phyloP scores from a whole-genome alignment of 2,797 vertebrate genomes.

The Cetoscarus ocellatus region DNA sequence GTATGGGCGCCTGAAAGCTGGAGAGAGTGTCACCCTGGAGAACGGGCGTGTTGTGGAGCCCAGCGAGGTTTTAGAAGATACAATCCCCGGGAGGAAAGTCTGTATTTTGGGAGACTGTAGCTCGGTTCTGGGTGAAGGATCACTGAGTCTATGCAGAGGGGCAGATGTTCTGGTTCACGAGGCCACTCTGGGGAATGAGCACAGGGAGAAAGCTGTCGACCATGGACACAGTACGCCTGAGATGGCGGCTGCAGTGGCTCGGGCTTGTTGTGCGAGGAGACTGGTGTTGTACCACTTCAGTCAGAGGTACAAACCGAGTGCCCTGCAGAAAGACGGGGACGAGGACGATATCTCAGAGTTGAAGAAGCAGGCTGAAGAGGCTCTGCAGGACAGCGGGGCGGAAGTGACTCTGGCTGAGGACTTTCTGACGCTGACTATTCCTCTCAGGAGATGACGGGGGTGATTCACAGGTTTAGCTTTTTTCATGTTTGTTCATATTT shows the following conservation, averaged over 20 bases:
- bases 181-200: constrained; percentile 89
- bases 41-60: constrained; percentile 81
- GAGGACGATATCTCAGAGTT: constrained; percentile 82
- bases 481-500: too few species aligned
- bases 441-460: constrained; percentile 70
- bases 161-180: constrained; percentile 93
- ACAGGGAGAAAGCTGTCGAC: constrained; percentile 87
- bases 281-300: constrained; percentile 94
- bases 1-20: constrained; percentile 91
- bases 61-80: constrained; percentile 85
- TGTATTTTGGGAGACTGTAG: constrained; percentile 94
- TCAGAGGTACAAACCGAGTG: constrained; percentile 89
- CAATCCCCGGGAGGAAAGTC: constrained; percentile 89
- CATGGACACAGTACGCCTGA: constrained; percentile 92
- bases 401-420: constrained; percentile 92
- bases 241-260: constrained; percentile 87
- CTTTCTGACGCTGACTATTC: constrained; percentile 89
- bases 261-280: constrained; percentile 72
- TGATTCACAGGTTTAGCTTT: not conserved
- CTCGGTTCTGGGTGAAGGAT: constrained; percentile 76
- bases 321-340: constrained; percentile 77
- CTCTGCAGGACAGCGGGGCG: constrained; percentile 74
- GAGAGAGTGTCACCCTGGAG: constrained; percentile 84
- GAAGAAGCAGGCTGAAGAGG: constrained; percentile 86
- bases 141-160: constrained; percentile 73